Percentiles rank a stretch among this genome's conserved stretches.
Evolutionary conservation across 2,797 vertebrate species (phyloP).

Genomic region (Urophycis tenuis): DNA sequence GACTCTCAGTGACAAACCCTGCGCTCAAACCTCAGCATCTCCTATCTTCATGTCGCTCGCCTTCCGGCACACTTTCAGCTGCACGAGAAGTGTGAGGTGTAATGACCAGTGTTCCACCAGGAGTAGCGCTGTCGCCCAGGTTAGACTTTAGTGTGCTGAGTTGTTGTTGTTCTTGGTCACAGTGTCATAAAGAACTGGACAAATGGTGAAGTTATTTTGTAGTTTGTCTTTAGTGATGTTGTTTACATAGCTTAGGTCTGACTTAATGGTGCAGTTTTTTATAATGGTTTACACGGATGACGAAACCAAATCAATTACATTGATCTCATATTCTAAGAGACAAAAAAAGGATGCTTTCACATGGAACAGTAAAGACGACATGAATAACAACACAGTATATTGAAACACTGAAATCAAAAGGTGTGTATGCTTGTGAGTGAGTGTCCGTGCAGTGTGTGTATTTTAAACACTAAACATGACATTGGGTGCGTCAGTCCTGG

Average conservation of each 20-base stretch:
- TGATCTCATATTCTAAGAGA: not conserved
- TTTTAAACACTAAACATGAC: not conserved
- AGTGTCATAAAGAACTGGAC: not conserved
- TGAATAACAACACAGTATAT: not conserved
- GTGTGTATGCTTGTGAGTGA: not conserved
- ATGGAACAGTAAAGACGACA: not conserved
- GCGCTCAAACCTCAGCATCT: not conserved
- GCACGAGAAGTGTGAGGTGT: not conserved
- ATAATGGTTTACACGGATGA: not conserved
- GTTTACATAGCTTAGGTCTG: not conserved
- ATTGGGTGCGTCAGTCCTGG: too few species aligned
- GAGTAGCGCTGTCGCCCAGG: not conserved
- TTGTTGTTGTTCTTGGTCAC: not conserved
- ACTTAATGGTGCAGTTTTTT: not conserved
- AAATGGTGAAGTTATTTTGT: not conserved
- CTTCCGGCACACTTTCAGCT: not conserved
- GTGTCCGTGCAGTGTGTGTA: not conserved
- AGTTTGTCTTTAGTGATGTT: not conserved
- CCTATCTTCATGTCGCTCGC: not conserved
- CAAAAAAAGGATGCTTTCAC: not conserved
- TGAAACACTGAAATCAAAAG: slow-evolving; percentile 8
- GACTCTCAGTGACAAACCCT: not conserved
- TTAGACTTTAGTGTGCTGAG: not conserved
- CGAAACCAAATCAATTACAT: not conserved
- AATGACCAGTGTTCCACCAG: not conserved